Evolutionary conservation across 2,113 vertebrate species (phyloP), one percentile per base, ranked within the genome.

Genomic region (Calonectris borealis): DNA sequence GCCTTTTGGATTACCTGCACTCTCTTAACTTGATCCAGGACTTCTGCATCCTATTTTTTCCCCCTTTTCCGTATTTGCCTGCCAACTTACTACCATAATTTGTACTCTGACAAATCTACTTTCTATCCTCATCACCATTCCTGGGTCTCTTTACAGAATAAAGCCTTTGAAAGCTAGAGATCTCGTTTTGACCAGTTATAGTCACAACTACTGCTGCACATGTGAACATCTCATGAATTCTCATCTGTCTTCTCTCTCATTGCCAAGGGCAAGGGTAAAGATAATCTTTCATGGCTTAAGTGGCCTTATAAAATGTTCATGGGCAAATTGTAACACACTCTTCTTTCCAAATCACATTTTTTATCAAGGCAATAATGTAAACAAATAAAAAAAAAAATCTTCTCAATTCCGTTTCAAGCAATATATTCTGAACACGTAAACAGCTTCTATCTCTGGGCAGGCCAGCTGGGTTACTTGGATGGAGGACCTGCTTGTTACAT

Each of bases 161-260:
- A 89, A 92, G 83, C 69, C 73, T 72, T 72, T n/a, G 75, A 83
- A 48, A 84, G 69, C 25, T 3, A 2, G 21, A 89, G 83, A 52
- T 27, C 75, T 91, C 81, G 9, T 94, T 93, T 60, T 97, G 86
- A 51, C 93, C 94, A 81, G 68, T 95, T 89, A 84, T 51, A 95
- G 91, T 94, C 93, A 93, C 81, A 72, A 46, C 71, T 49, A 7
- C 73, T 29, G 42, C 69, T 60, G 76, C 55, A 13, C 72, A 34
- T 3, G 65, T 16, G 86, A 94, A 44, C 40, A 5, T 25, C 89
- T 75, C 83, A 18, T n/a, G 22, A 84, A 81, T 92, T 64, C 85
- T 87, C 80, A 36, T 87, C 86, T 54, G 18, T 77, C 84, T 88
- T 44, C 94, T 51, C 42, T 55, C 83, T 55, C 75, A 36, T 34